These are phyloP conservation scores for Carcharodon carcharias DNA, from an alignment of 2,797 vertebrate species.

Conservation along the genomic window DNA sequence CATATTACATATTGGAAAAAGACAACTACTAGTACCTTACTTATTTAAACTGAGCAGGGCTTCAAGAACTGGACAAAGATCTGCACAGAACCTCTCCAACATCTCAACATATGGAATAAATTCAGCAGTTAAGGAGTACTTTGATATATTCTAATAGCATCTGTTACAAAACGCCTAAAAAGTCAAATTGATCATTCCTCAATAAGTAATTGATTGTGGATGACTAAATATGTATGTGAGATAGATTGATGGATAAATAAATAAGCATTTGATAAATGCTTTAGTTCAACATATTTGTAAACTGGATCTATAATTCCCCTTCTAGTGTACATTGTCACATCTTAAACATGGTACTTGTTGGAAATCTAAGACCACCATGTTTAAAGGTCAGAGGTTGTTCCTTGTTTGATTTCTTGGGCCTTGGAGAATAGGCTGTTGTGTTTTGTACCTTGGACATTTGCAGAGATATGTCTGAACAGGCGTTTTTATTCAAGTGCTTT, in stretches of 20 bases:
- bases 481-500: no score
- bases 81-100: background rate
- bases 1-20: background rate
- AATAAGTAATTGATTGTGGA: background rate
- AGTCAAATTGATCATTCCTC: background rate
- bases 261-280: background rate
- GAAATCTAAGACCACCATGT: constrained; percentile 25
- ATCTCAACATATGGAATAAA: background rate
- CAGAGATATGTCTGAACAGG: no score
- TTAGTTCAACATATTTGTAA: constrained; percentile 1
- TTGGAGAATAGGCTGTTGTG: background rate
- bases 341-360: background rate
- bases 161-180: background rate
- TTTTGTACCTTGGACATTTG: no score
- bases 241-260: no score
- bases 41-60: background rate
- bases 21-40: background rate
- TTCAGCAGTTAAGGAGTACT: background rate
- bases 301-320: background rate
- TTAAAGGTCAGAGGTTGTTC: background rate
- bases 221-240: background rate
- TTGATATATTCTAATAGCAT: background rate
- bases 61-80: background rate
- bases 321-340: background rate
- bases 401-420: background rate